Conservation (phyloP, 2,797 vertebrate genomes). For the Melanotaenia maccullochi region DNA sequence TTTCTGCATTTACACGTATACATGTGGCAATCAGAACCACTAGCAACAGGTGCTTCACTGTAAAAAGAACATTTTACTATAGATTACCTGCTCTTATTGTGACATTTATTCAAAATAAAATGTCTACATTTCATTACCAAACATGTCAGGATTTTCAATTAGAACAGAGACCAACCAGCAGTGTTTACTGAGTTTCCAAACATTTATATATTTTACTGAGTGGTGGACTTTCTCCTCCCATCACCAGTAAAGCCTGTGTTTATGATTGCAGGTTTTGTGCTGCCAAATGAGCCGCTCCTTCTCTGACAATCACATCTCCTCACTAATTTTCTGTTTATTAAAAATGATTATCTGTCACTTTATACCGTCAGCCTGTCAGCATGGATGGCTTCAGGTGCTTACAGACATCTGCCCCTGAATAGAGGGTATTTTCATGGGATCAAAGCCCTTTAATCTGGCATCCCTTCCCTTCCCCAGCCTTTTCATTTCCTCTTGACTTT, state of each 20-base stretch:
- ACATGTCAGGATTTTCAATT: conserved; percentile 39
- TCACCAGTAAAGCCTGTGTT: conserved; percentile 34
- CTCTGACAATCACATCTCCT: conserved; percentile 26
- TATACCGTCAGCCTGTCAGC: conserved; percentile 13
- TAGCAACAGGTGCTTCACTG: background rate
- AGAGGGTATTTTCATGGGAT: conserved; percentile 49
- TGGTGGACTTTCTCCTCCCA: conserved; percentile 28
- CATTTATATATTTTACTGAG: conserved; percentile 36
- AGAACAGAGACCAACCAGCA: conserved; percentile 19
- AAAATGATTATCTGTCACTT: conserved; percentile 40
- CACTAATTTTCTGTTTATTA: conserved; percentile 45
- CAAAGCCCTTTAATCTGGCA: conserved; percentile 51
- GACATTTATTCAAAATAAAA: background rate
- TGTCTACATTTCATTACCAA: conserved; percentile 12
- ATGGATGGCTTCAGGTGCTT: conserved; percentile 28
- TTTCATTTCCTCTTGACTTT: conserved; percentile 59
- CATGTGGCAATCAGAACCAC: background rate
- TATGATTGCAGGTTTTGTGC: conserved; percentile 39
- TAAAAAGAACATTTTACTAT: background rate
- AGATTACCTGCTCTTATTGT: background rate
- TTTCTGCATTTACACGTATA: background rate
- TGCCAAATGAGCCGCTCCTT: conserved; percentile 23
- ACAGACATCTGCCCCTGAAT: conserved; percentile 40
- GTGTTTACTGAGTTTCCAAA: conserved; percentile 29
- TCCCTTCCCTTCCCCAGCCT: conserved; percentile 30